Evolutionary conservation across 2,888 invertebrate species (phyloP), one percentile per base, ranked within the genome.

Genomic region (Lacanobia wlatinum): DNA sequence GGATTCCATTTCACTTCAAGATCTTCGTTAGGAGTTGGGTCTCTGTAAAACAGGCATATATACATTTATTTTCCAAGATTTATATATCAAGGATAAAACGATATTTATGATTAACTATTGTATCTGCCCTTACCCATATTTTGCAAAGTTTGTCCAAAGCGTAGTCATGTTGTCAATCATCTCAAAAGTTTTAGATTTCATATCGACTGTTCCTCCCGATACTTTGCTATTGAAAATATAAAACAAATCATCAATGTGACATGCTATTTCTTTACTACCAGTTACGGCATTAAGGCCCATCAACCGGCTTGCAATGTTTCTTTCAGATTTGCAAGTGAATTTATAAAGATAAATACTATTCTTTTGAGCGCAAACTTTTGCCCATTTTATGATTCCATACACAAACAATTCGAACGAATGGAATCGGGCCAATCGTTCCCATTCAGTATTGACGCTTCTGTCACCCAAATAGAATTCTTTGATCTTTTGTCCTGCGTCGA

Each of bases 101-200:
- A 28, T 2, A 28, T n/a, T n/a, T 28, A 28, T 28, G 28, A 28
- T n/a, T 28, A 28, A 28, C 28, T 28, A 2, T 34, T 5, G 2
- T 34, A 34, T 34, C 43, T 43, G 14, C 1, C 82, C 89, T 87
- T 78, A 92, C 92, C 91, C 91, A 67, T 82, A 82, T 83, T 90
- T 91, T 9, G 89, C 90, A 77, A 92, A 91, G 43, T 91, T 90
- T 0, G 91, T 88, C 90, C 90, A 91, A 10, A 92, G 82, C 68
- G 83, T 88, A 0, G 87, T 87, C 1, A 88, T 74, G 55, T 82
- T 88, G 34, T 89, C 76, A 16, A 92, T 89, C 72, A 89, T 80
- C 56, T 84, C 62, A 56, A 82, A 90, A 16, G 85, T 83, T 66
- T 84, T 77, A 0, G 89, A 86, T 6, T 81, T 66, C 43, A 59